Conservation (phyloP, 2,113 vertebrate genomes). For the Trichomycterus rosablanca region DNA sequence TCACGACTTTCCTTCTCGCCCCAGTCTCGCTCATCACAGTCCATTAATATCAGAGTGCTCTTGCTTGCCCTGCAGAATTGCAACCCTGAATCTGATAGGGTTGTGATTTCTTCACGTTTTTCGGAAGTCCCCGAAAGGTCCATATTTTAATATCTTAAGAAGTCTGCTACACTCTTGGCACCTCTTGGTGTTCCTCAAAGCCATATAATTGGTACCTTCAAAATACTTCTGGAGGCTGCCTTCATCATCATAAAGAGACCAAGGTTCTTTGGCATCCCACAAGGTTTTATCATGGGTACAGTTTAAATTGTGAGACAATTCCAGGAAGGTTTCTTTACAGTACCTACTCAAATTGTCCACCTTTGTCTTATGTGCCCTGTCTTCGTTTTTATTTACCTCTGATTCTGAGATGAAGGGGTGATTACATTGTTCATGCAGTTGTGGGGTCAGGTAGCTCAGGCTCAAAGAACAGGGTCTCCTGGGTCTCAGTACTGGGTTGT, state of each 20-base stretch:
- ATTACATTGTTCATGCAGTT: slow-evolving; percentile 46
- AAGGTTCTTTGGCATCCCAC: slow-evolving; percentile 53
- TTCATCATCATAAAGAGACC: slow-evolving; percentile 36
- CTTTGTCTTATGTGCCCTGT: slow-evolving; percentile 64
- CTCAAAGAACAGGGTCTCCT: slow-evolving; percentile 71
- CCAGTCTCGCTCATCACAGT: slow-evolving; percentile 69
- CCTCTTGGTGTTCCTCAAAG: too few species aligned
- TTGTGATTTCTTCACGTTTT: too few species aligned
- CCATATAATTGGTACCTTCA: too few species aligned
- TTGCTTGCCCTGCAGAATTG: slow-evolving; percentile 54
- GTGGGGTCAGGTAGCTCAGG: slow-evolving; percentile 65
- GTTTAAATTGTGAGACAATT: slow-evolving; percentile 72
- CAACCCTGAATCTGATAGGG: too few species aligned
- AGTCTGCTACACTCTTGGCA: too few species aligned
- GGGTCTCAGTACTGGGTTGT: slow-evolving; percentile 70
- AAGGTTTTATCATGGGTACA: slow-evolving; percentile 54
- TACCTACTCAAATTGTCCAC: slow-evolving; percentile 66
- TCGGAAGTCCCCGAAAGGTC: too few species aligned
- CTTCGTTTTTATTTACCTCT: slow-evolving; percentile 68
- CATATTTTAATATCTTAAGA: too few species aligned
- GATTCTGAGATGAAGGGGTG: slow-evolving; percentile 81
- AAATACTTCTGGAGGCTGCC: slow-evolving; percentile 54
- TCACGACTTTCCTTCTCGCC: slow-evolving; percentile 61
- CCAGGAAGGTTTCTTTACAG: slow-evolving; percentile 76
- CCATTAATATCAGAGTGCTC: slow-evolving; percentile 61